Base-by-base conservation (phyloP, 2,797 vertebrate species). In the Argyrosomus regius region DNA sequence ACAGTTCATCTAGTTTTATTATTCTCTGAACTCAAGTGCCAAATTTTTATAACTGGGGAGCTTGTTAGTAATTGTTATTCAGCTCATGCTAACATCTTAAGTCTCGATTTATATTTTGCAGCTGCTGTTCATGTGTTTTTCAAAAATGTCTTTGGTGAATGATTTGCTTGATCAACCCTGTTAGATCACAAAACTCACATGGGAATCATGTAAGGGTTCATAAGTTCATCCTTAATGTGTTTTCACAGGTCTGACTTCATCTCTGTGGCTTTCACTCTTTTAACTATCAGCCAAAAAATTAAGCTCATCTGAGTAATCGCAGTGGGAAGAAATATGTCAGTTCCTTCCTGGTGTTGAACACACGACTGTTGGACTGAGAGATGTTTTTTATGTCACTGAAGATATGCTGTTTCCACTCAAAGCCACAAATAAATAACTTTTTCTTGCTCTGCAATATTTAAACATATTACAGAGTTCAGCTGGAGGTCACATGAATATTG, bases 401-500 rank as follows among this genome's bases (percentile, higher is more conserved):
- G 70, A 81, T 14, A 7, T 18, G 24, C 4, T 6, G 17, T 41
- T 69, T 62, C 17, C 35, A 43, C 67, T 28, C 64, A 52, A 28
- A 79, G 10, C 70, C 8, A 2, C 65, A 56, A 0, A 78, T 59
- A 72, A 74, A 81, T 43, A 41, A 24, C 0, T n/a, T 39, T 67
- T 18, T 46, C 61, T 26, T 35, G 20, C 57, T 56, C 11, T 0
- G 57, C 24, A 26, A 41, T 60, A 60, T 75, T 70, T 28, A 77
- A 69, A 71, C 58, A 48, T 60, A 45, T 0, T 53, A 59, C 6
- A 7, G 52, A 75, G 85, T 85, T 88, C 84, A 80, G 10, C 60
- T 54, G 31, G 9, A 80, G 78, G 83, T 79, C 72, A 12, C 7
- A 41, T 72, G 50, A 78, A 85, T 84, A 78, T 62, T 53, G 35